Percentiles rank a stretch among this genome's conserved stretches.
These are phyloP conservation scores for Microhierax caerulescens DNA, from an alignment of 2,797 vertebrate species.

Conservation along the genomic window DNA sequence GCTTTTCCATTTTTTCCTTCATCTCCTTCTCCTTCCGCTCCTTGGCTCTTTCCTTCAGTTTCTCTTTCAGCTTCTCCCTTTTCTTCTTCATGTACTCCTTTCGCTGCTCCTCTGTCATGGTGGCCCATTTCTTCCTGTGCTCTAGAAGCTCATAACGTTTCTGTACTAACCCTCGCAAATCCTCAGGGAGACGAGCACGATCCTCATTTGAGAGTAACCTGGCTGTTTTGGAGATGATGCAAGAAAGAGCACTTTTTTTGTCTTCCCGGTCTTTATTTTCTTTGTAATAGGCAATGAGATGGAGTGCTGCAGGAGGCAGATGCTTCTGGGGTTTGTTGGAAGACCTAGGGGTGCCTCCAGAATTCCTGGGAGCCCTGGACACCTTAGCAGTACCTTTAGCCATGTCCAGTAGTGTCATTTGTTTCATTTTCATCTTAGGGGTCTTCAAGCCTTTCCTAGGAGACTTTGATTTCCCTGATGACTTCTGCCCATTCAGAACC, in stretches of 20 bases:
- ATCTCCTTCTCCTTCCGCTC: conserved; percentile 90
- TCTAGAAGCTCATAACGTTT: conserved; percentile 93
- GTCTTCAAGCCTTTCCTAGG: conserved; percentile 87
- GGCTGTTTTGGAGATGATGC: conserved; percentile 89
- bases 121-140: conserved; percentile 88
- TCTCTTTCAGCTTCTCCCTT: conserved; percentile 87
- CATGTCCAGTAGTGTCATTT: conserved; percentile 93
- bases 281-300: conserved; percentile 94
- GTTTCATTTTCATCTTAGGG: conserved; percentile 92
- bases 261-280: conserved; percentile 94
- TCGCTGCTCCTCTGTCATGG: conserved; percentile 91
- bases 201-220: conserved; percentile 88
- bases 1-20: conserved; percentile 87
- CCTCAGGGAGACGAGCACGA: conserved; percentile 89
- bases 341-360: conserved; percentile 77
- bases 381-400: conserved; percentile 85
- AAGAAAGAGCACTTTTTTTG: conserved; percentile 89
- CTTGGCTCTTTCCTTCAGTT: conserved; percentile 89
- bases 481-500: conserved; percentile 85
- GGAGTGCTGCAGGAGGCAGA: conserved; percentile 89
- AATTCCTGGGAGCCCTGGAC: conserved; percentile 79
- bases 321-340: conserved; percentile 87
- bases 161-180: conserved; percentile 86
- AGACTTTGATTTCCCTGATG: conserved; percentile 74
- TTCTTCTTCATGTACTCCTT: conserved; percentile 88